Percentiles rank a stretch among this genome's conserved stretches.
Conservation (phyloP, 2,797 vertebrate genomes). For the Lerista edwardsae region DNA sequence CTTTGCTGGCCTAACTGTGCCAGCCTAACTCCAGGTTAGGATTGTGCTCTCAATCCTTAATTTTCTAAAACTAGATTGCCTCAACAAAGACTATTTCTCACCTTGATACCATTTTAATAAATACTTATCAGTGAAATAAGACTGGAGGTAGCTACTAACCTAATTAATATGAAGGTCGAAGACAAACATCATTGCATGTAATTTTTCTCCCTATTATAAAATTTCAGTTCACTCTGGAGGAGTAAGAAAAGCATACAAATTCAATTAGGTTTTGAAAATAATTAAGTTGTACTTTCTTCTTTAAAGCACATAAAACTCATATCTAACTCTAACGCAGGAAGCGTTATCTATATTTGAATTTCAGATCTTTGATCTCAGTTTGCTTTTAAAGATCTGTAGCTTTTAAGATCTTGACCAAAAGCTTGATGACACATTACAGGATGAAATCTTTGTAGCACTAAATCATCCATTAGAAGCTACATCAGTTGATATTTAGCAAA, state of each 20-base stretch:
- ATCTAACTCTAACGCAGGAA: slow-evolving; percentile 14
- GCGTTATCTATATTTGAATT: slow-evolving; percentile 39
- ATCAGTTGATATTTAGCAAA: slow-evolving; percentile 21
- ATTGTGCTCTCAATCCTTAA: neutral
- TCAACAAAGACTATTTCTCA: slow-evolving; percentile 26
- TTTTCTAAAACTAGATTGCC: slow-evolving; percentile 28
- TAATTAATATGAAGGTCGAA: slow-evolving; percentile 73
- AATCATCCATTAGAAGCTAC: slow-evolving; percentile 49
- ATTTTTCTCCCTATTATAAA: slow-evolving; percentile 62
- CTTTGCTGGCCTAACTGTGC: no score
- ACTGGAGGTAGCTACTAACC: slow-evolving; percentile 46
- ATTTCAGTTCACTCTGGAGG: slow-evolving; percentile 63
- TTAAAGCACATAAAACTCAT: slow-evolving; percentile 47
- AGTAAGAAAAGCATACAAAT: slow-evolving; percentile 58
- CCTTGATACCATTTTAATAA: slow-evolving; percentile 18
- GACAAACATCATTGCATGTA: slow-evolving; percentile 58
- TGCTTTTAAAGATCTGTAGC: slow-evolving; percentile 29
- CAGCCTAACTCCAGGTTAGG: no score
- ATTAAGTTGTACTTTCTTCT: slow-evolving; percentile 56
- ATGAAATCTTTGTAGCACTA: slow-evolving; percentile 43
- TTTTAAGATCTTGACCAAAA: slow-evolving; percentile 48
- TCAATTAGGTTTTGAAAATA: slow-evolving; percentile 44
- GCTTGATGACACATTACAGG: slow-evolving; percentile 14
- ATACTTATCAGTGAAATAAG: slow-evolving; percentile 52
- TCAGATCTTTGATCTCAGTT: slow-evolving; percentile 32